phyloP scores from a whole-genome alignment of 2,113 vertebrate species.

The Rhea pennata region DNA sequence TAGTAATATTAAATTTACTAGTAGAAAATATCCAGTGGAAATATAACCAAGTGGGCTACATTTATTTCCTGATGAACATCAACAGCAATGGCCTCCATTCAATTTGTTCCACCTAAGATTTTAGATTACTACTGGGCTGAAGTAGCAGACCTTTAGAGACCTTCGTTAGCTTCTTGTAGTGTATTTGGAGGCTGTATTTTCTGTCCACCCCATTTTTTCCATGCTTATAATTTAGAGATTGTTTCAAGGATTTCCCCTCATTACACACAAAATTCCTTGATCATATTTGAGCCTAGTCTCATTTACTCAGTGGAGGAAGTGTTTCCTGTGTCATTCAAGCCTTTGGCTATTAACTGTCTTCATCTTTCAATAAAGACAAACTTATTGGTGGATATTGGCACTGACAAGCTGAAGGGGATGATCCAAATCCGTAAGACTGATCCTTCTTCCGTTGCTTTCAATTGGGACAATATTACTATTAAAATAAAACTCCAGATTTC shows the following conservation, averaged over 20 bases:
- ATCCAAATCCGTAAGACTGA: not conserved
- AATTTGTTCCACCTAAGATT: not conserved
- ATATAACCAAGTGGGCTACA: not conserved
- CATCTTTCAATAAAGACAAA: not conserved
- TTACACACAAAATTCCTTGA: not conserved
- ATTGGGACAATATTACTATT: not conserved
- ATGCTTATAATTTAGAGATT: not conserved
- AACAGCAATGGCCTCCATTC: not conserved
- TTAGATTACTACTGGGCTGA: not conserved
- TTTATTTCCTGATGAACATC: not conserved
- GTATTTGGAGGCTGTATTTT: not conserved
- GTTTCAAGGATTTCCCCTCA: not conserved
- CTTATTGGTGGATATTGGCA: not conserved
- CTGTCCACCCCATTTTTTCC: not conserved
- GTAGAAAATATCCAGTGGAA: not conserved
- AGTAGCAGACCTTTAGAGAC: not conserved
- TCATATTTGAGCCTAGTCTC: not conserved
- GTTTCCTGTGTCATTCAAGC: no score
- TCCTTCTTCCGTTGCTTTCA: not conserved
- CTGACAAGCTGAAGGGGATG: not conserved
- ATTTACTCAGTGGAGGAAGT: not conserved
- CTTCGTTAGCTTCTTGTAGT: not conserved
- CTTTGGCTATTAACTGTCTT: not conserved
- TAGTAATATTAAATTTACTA: not conserved
- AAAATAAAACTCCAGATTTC: not conserved